Evolutionary conservation across 2,113 vertebrate genomes (phyloP), one percentile per base, ranked within the genome.

Genomic region (Megaceryle torquata): DNA sequence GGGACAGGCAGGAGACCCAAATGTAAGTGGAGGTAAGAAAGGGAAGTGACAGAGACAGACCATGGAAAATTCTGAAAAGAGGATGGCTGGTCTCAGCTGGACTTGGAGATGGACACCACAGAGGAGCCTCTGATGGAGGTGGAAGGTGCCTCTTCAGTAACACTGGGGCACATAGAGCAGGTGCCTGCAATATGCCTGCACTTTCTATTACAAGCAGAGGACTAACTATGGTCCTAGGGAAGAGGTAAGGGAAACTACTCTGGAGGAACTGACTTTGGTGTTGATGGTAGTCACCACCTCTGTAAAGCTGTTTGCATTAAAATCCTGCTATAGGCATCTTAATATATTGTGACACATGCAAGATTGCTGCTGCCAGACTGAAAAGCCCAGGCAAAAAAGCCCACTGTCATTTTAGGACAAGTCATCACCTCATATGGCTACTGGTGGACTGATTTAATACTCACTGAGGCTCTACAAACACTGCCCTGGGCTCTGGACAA

Each of bases 261-360:
- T n/a, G 35, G n/a, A 63, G 60, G 37, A 84, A n/a, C 22, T 17
- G 39, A 13, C 53, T 69, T 4, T 46, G 65, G 25, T 19, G 29
- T 6, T 39, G 43, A 37, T 46, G 37, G 48, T 6, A 43, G 43
- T n/a, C 39, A 57, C 12, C 67, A 67, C 41, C 15, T 54, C 59
- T 31, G 41, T 19, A 53, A 46, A 57, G 33, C 17, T 39, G 6
- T 41, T 35, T 22, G 72, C 26, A 70, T 18, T 48, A 39, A 80
- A 76, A 83, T 50, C 12, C 24, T 79, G 46, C 48, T 46, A 6
- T 1, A 46, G 18, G 18, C 2, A 33, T 44, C 70, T n/a, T 63
- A 33, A 21, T 44, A 7, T 6, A 17, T 0, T 10, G 22, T 46
- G 41, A 39, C 28, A 39, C 78, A 51, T 2, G 3, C 20, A 17